A percentile compares a stretch with the other conserved stretches of the same genome.
phyloP scores from a whole-genome alignment of 2,797 vertebrate genomes.

The Poeciliopsis turneri region DNA sequence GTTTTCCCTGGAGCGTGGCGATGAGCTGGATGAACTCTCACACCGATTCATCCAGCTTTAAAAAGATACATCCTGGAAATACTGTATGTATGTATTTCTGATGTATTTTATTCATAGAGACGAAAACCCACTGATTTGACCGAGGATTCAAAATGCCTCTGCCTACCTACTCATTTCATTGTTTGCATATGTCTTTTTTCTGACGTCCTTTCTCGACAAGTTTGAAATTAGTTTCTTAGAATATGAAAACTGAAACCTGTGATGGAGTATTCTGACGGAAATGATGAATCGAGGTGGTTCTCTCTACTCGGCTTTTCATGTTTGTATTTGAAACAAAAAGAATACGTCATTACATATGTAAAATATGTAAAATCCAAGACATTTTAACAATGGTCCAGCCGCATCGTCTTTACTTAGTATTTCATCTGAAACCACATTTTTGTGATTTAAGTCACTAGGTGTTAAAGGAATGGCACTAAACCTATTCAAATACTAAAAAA shows the following conservation, averaged over 20 bases:
- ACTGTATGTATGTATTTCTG: neutral
- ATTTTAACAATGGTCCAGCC: neutral
- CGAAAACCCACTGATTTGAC: neutral
- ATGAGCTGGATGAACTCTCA: neutral
- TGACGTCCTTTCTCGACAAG: neutral
- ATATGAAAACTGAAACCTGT: neutral
- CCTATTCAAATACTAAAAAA: neutral
- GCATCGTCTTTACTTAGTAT: neutral
- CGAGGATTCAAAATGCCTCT: neutral
- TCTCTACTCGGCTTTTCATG: neutral
- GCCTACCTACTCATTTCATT: neutral
- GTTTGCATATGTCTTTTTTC: neutral
- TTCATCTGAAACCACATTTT: neutral
- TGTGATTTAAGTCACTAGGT: neutral
- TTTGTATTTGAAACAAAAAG: neutral
- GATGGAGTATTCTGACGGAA: neutral
- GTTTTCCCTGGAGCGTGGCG: neutral
- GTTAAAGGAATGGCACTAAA: neutral
- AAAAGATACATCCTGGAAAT: no score
- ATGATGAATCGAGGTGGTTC: neutral
- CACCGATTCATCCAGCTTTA: neutral
- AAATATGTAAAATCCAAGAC: neutral
- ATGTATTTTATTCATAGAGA: neutral
- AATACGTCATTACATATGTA: neutral
- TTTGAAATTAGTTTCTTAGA: neutral